phyloP scores from a whole-genome alignment of 2,113 vertebrate species.

The Hydropotes inermis region DNA sequence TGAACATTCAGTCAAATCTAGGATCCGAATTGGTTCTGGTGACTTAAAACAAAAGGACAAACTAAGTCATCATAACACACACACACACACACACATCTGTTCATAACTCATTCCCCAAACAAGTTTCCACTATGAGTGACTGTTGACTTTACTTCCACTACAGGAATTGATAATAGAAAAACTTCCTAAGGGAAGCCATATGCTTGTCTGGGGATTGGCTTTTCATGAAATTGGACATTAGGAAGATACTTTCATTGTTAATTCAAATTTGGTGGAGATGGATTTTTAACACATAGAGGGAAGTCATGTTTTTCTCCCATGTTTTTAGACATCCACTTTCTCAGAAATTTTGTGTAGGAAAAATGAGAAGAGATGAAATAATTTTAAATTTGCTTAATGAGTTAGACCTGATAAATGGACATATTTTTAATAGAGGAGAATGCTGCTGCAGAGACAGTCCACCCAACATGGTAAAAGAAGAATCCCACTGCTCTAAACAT shows the following conservation, averaged over 20 bases:
- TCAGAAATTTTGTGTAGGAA: background rate
- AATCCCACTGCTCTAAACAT: background rate
- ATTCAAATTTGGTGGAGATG: background rate
- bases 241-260: background rate
- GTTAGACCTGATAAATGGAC: background rate
- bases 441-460: background rate
- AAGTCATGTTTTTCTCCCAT: background rate
- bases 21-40: conserved; percentile 90
- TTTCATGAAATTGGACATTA: background rate
- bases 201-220: background rate
- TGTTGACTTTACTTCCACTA: background rate
- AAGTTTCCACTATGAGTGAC: background rate
- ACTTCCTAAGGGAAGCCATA: background rate
- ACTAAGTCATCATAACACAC: background rate
- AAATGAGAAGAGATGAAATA: background rate
- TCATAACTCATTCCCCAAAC: background rate
- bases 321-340: background rate
- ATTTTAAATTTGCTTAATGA: background rate
- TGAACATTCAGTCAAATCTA: conserved; percentile 92
- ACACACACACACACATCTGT: background rate
- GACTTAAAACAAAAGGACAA: conserved; percentile 80
- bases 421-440: background rate
- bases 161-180: background rate
- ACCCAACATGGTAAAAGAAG: background rate
- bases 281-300: background rate